Evolutionary conservation across 2,888 invertebrate genomes (phyloP), one percentile per base, ranked within the genome.

Genomic region (Rhamnusium bicolor): DNA sequence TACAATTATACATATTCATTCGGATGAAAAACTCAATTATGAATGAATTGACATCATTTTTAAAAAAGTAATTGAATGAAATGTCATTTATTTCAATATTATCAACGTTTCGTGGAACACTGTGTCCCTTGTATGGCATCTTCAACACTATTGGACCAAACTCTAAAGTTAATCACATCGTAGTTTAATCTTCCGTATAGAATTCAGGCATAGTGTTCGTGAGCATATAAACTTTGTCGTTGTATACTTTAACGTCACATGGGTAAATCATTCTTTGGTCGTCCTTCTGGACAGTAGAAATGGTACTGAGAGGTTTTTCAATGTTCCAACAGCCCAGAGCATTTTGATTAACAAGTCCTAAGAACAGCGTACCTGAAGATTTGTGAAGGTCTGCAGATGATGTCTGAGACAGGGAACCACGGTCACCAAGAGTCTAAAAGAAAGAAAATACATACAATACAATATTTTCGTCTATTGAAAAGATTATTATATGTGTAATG

Each of bases 251-350:
- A 58, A 93, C 84, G 82, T 93, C 93, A 81, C 92, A 92, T 0
- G 95, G 95, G 84, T 95, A 96, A 68, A 94, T 91, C 89, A 96
- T 89, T 8, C 87, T 90, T 3, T 86, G 82, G 7, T 89, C 88
- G 82, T 95, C 91, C 62, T 90, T 89, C 0, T 91, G 92, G 0
- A 94, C 88, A 0, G 92, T 85, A 0, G 87, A 91, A 19, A 92
- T 89, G 69, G 91, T 92, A 0, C 86, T 85, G 3, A 83, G 71
- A 0, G 89, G 85, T 6, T 85, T 87, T 0, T 87, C 88, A 0
- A 90, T 90, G 80, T 94, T 93, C 95, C 95, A 95, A 82, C 95
- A 96, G 0, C 93, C 93, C 0, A 96, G 86, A 0, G 93, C 93
- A 81, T 94, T 93, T 16, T 91, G 89, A 46, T 92, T 93, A 0